Base-by-base conservation (phyloP, 2,113 vertebrate species). In the Sphyrna mokarran region DNA sequence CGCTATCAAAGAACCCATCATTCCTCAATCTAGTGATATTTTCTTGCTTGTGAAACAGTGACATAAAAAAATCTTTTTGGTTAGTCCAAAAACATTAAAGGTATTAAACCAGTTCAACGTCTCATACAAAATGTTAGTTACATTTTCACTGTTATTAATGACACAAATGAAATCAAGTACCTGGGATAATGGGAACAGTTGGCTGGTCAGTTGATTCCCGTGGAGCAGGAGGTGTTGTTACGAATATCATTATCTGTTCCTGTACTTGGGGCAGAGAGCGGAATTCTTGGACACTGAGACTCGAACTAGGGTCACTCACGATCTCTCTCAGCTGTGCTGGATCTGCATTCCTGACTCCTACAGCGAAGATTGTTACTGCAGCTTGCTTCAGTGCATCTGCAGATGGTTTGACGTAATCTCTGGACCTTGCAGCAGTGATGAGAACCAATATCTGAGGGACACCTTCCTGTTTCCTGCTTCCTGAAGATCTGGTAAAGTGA, bases 391-490 rank as follows among this genome's bases (percentile, higher is more conserved):
- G 95, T n/a, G 83, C 83, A 61, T 85, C 40, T 0, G 98, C 80
- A 66, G 95, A 87, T 37, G 13, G 61, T 29, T 13, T 87, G 23
- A 89, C 8, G 18, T 89, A 61, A 70, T 99, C 99, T 23, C 96
- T 97, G 87, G 99, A 99, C 96, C 96, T 98, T 96, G 98, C 99
- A 0, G 98, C 98, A 48, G 98, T 98, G 86, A 99, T 95, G 96
- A 99, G 96, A 96, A 99, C 97, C 95, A 99, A 4, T 95, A 99
- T 97, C 96, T 98, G 98, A 0, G 98, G 98, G 26, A 99, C 97
- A 0, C 97, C 97, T 96, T 98, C 97, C 0, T 97, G 95, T 1
- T 97, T 96, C 95, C 99, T 98, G 96, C 98, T 98, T 87, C 99
- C 99, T 0, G 97, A 97, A 6, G 97, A 96, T 43, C 97, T 94